Evolutionary conservation across 2,797 vertebrate genomes (phyloP).

Genomic region (Falco biarmicus): DNA sequence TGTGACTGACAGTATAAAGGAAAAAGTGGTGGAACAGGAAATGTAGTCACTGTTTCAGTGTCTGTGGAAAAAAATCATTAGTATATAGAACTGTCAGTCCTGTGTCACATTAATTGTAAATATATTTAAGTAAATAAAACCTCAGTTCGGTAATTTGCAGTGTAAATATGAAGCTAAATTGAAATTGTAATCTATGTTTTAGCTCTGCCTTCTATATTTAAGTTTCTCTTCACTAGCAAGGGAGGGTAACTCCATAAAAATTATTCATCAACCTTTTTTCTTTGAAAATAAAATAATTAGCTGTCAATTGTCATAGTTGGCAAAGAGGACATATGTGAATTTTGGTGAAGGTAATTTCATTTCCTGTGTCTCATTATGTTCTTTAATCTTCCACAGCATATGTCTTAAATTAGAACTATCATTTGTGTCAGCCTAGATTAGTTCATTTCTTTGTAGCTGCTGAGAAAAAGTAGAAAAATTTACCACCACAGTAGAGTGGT

Average conservation of each 20-base stretch:
- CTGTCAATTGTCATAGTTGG: neutral
- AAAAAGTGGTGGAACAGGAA: neutral
- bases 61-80: neutral
- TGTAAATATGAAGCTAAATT: neutral
- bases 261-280: neutral
- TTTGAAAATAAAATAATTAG: constrained; percentile 5
- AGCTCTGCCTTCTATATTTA: neutral
- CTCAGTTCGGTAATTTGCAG: neutral
- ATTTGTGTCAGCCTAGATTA: neutral
- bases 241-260: neutral
- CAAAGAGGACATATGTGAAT: neutral
- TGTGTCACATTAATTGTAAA: neutral
- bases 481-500: neutral
- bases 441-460: neutral
- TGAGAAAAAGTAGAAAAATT: neutral
- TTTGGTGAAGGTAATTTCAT: constrained; percentile 22
- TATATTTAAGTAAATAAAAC: neutral
- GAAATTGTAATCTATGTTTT: neutral
- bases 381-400: constrained; percentile 1
- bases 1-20: neutral
- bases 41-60: neutral
- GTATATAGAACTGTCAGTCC: neutral
- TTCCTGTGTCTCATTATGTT: constrained; percentile 5
- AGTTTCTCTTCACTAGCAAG: neutral
- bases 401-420: neutral